Evolutionary conservation across 2,797 vertebrate genomes (phyloP).

Genomic region (Lithobates sylvaticus): DNA sequence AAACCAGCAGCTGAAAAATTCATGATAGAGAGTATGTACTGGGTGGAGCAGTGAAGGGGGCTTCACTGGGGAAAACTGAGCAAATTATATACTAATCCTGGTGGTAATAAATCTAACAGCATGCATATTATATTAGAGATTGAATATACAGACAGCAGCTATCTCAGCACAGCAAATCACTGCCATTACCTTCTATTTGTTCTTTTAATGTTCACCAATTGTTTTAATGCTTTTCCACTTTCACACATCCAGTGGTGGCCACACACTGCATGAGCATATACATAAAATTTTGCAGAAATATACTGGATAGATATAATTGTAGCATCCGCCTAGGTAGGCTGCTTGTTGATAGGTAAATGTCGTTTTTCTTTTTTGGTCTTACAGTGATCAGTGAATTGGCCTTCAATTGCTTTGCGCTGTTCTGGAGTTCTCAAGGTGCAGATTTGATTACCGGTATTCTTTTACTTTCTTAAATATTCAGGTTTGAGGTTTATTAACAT

Average conservation of each 20-base stretch:
- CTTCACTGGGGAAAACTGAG: background rate
- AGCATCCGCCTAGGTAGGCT: too few species aligned
- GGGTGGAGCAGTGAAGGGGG: background rate
- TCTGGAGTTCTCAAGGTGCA: too few species aligned
- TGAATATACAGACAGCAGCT: background rate
- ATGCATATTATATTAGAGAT: slow-evolving; percentile 8
- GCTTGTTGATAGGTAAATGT: too few species aligned
- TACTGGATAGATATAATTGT: too few species aligned
- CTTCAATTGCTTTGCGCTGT: too few species aligned
- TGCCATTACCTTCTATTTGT: background rate
- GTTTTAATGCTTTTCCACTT: background rate
- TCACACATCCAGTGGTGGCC: background rate
- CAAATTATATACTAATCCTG: slow-evolving; percentile 22
- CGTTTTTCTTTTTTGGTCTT: too few species aligned
- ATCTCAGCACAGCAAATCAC: background rate
- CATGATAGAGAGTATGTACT: background rate
- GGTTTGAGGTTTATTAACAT: too few species aligned
- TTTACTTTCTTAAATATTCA: too few species aligned
- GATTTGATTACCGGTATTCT: too few species aligned
- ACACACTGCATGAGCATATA: too few species aligned
- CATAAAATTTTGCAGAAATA: too few species aligned
- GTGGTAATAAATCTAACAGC: slow-evolving; percentile 41
- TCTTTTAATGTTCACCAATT: background rate
- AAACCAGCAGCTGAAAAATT: slow-evolving; percentile 29
- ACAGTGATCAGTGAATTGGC: too few species aligned